Percentiles rank a stretch among this genome's conserved stretches.
These are phyloP conservation scores for Jacana jacana DNA, from an alignment of 2,113 vertebrate species.

Conservation along the genomic window DNA sequence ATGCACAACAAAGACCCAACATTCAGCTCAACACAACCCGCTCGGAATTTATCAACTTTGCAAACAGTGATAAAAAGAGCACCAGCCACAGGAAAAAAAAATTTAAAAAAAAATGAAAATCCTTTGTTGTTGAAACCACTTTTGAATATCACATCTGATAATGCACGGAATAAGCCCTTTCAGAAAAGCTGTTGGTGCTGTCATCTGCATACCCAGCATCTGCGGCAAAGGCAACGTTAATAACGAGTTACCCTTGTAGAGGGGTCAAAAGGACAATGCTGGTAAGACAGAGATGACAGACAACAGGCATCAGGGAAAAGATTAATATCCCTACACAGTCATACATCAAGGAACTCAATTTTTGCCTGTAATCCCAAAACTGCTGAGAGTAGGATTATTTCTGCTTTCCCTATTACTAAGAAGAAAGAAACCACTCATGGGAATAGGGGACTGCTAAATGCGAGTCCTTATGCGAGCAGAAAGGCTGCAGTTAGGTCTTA, in stretches of 20 bases:
- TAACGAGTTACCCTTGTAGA: slow-evolving; percentile 41
- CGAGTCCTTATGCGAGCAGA: not conserved
- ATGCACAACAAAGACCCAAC: not conserved
- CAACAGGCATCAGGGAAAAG: slow-evolving; percentile 48
- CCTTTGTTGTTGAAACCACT: slow-evolving; percentile 6
- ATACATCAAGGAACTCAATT: slow-evolving; percentile 63
- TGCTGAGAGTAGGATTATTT: slow-evolving; percentile 66
- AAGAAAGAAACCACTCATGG: slow-evolving; percentile 7
- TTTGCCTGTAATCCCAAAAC: slow-evolving; percentile 63
- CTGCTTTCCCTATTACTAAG: slow-evolving; percentile 32
- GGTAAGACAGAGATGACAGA: slow-evolving; percentile 50
- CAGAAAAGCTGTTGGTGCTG: slow-evolving; percentile 43
- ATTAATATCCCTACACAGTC: slow-evolving; percentile 53
- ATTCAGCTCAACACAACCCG: not conserved
- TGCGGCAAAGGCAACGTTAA: not conserved
- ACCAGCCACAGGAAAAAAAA: not conserved
- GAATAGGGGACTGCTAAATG: slow-evolving; percentile 20
- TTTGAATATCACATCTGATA: not conserved
- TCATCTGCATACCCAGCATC: slow-evolving; percentile 21
- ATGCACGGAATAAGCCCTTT: not conserved
- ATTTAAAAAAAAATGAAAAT: not conserved
- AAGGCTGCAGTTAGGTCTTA: not conserved
- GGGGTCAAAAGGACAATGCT: slow-evolving; percentile 45
- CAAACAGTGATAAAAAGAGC: not conserved
- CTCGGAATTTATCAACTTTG: not conserved